Evolutionary conservation across 2,888 invertebrate genomes (phyloP).

Genomic region (Yponomeuta cagnagella): DNA sequence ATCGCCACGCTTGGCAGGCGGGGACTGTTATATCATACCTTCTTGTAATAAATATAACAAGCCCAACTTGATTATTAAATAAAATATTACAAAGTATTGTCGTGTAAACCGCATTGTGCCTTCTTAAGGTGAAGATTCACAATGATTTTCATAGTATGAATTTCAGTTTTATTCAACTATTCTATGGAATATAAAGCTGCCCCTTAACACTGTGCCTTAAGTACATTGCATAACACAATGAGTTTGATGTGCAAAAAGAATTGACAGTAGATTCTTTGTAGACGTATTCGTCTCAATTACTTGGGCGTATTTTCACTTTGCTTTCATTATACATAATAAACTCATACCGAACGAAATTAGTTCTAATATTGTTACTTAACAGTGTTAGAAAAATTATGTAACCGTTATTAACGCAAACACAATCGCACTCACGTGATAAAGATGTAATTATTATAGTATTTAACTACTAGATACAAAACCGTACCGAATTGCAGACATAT

Average conservation of each 20-base stretch:
- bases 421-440: neutral
- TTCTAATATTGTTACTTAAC: neutral
- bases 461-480: neutral
- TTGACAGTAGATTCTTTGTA: neutral
- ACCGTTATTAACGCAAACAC: neutral
- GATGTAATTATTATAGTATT: neutral
- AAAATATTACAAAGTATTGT: too few species aligned
- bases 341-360: neutral
- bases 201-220: neutral
- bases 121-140: too few species aligned
- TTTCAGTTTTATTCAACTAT: too few species aligned
- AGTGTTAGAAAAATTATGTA: neutral
- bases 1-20: too few species aligned
- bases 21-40: too few species aligned
- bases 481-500: neutral
- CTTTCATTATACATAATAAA: neutral
- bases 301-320: neutral
- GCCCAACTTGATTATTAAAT: too few species aligned
- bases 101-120: too few species aligned
- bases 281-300: neutral
- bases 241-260: neutral
- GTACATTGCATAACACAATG: neutral
- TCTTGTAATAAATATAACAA: too few species aligned
- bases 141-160: too few species aligned
- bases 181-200: too few species aligned